phyloP scores from a whole-genome alignment of 2,113 vertebrate genomes.

The Ceratotherium simum region DNA sequence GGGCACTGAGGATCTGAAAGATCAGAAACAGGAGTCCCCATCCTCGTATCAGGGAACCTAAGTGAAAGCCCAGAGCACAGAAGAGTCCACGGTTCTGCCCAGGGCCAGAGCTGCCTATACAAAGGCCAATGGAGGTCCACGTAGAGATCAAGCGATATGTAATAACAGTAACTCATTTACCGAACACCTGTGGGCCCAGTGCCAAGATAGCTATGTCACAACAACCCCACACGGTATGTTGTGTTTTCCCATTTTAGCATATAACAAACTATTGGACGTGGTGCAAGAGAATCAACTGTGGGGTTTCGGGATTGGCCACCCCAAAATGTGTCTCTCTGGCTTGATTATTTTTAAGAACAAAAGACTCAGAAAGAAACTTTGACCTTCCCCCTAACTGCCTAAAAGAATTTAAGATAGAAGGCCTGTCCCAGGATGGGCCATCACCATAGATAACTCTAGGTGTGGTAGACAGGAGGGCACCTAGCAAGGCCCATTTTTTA shows the following conservation, averaged over 20 bases:
- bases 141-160: not conserved
- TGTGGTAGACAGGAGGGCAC: too few relatives aligned
- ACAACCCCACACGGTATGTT: rapidly evolving
- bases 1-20: not conserved
- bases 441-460: too few relatives aligned
- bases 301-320: too few relatives aligned
- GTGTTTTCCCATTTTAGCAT: not conserved
- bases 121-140: not conserved
- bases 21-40: not conserved
- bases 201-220: not conserved
- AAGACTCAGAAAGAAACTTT: too few relatives aligned
- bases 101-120: not conserved
- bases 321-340: too few relatives aligned
- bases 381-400: too few relatives aligned
- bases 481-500: too few relatives aligned
- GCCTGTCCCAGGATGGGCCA: too few relatives aligned
- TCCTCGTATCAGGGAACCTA: not conserved
- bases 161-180: not conserved
- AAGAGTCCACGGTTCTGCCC: not conserved
- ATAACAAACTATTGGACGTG: not conserved
- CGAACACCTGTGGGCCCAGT: not conserved
- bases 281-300: too few relatives aligned
- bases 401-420: too few relatives aligned
- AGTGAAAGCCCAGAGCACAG: not conserved
- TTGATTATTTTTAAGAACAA: too few relatives aligned